Evolutionary conservation across 2,797 vertebrate genomes (phyloP), one percentile per base, ranked within the genome.

Genomic region (Odontamblyopus rebecca): DNA sequence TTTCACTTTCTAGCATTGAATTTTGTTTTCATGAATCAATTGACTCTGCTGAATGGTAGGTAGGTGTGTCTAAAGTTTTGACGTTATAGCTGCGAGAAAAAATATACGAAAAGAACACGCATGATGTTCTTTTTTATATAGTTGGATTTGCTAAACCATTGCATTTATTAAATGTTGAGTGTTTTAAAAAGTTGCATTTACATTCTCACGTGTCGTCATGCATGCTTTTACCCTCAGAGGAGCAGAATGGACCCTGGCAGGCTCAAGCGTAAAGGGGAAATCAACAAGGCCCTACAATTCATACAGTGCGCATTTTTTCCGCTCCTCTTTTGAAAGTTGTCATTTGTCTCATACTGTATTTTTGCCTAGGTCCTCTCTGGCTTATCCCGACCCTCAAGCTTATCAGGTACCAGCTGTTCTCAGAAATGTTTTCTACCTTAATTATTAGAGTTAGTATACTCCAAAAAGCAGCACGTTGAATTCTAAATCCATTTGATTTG

Each of bases 271-370:
- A 95, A 91, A 81, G 93, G 95, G 72, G 95, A 97, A 79, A 98
- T 98, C 80, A 93, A 90, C 82, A 96, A 93, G 86, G 95, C 95
- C 78, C 93, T 99, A 87, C 91, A 91, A 11, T 98, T 98, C 78
- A 98, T 99, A 77, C 96, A 97, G 98, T 99, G 89, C 95, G 95
- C 29, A 41, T 0, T 32, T 8, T 48, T 16, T 1, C n/a, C 35
- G 18, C 19, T 62, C 19, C 9, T 38, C 56, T 29, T 65, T 29
- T 29, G 27, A 0, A 7, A 30, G 4, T 65, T 32, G 29, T 32
- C 65, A 9, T 4, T 54, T n/a, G 3, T 68, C 18, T 68, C 19
- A 56, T 68, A 8, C 8, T 56, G 19, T 74, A 13, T 80, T 77
- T 74, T 90, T 35, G 84, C 86, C 67, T 72, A 98, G 98, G 90